Evolutionary conservation across 2,113 vertebrate genomes (phyloP).

Genomic region (Chlamydotis undulata): DNA sequence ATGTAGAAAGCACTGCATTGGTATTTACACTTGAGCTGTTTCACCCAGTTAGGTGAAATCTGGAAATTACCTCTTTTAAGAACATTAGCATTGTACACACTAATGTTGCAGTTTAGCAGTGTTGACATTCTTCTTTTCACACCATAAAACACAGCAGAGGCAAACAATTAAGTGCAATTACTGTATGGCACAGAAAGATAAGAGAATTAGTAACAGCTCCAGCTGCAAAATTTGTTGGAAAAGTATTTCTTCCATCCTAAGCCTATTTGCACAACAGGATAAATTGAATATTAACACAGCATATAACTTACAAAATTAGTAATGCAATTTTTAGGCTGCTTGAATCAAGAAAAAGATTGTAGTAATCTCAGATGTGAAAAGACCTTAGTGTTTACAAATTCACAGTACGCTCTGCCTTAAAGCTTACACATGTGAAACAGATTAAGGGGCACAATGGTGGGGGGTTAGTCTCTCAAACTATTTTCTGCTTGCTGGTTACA

Average conservation of each 20-base stretch:
- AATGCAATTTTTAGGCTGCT: background rate
- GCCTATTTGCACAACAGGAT: background rate
- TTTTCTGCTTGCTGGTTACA: background rate
- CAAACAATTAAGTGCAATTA: conserved; percentile 44
- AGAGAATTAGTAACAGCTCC: conserved; percentile 21
- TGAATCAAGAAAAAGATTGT: background rate
- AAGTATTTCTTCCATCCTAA: conserved; percentile 2
- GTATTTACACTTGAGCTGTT: background rate
- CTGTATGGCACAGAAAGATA: conserved; percentile 8
- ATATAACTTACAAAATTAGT: conserved; percentile 3
- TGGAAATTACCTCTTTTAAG: background rate
- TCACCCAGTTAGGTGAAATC: background rate
- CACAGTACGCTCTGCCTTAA: background rate
- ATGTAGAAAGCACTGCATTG: background rate
- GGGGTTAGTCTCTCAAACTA: background rate
- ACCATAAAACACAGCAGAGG: conserved; percentile 9
- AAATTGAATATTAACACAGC: background rate
- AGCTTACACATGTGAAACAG: conserved; percentile 57
- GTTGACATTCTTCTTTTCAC: background rate
- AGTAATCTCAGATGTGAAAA: conserved; percentile 5
- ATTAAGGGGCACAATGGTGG: conserved; percentile 42
- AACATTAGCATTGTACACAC: background rate
- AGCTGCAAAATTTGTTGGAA: background rate
- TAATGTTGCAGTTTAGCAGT: background rate
- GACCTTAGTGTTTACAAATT: conserved; percentile 38